Evolutionary conservation across 2,888 invertebrate genomes (phyloP), one percentile per base, ranked within the genome.

Genomic region (Agrilus cyanescens): DNA sequence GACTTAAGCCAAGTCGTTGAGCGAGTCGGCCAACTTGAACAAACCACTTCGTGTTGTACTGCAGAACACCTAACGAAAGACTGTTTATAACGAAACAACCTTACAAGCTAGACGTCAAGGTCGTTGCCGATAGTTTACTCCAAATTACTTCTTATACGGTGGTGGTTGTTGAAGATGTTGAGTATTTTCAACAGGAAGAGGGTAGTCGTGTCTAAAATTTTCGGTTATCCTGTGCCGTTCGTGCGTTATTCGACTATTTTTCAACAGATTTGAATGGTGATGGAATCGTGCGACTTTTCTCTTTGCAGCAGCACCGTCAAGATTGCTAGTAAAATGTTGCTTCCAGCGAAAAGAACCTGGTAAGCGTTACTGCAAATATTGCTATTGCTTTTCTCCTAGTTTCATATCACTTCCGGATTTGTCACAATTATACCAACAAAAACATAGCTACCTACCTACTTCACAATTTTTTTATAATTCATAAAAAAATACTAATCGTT

Each of bases 181-280:
- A 33, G 29, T 36, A 39, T 46, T 46, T 46, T 44, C 36, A 14
- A 37, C 10, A 36, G 7, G 4, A 37, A 25, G 15, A 42, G 37
- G 36, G 35, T 41, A 31, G 31, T 36, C 38, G 50, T 51, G 47
- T 32, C n/a, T 32, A 44, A 41, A 44, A 35, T 43, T 44, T 43
- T 49, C 50, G 44, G 31, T 35, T 32, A 48, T 43, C 43, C 49
- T 50, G 51, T 46, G 51, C 45, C 43, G 45, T 54, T 56, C 50
- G 42, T 45, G 56, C 54, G 59, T 52, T 58, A 60, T 60, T 59
- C 42, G 52, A 54, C 43, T 56, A 55, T 56, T 58, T 57, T 45
- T 48, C 48, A 58, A 58, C 62, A 63, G 61, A 62, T 61, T 63
- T 61, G 58, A 58, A 52, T 51, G 51, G 54, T 57, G 58, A 60